Base-by-base conservation (phyloP, 2,888 invertebrate species). In the Lissonota sp. region DNA sequence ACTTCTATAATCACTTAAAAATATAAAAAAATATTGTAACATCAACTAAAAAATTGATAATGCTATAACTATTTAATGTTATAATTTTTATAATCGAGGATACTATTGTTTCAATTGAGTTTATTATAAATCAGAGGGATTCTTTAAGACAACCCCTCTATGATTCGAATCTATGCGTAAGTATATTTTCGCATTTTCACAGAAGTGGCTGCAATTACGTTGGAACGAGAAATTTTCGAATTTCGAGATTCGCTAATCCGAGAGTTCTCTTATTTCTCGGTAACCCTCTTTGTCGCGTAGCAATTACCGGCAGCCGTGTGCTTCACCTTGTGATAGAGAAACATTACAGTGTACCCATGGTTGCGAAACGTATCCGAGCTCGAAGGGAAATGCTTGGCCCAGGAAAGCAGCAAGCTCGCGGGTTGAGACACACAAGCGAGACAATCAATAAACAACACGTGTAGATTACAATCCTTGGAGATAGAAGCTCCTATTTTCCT, bases 371-470 rank as follows among this genome's bases (percentile, higher is more conserved):
- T 46, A 78, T 40, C 57, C 58, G 72, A 63, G 67, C 53, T 63
- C 57, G 64, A 67, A 42, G 51, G 42, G 14, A 44, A 16, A 67
- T 40, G 71, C 46, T 69, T 46, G 73, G 73, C 78, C 71, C 26
- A 26, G 26, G 26, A 26, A 57, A 70, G 58, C 58, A 77, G 69
- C 74, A 78, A 78, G 70, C 76, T 77, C 77, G 77, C 84, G 51
- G 6, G 26, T 84, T 84, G 88, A 88, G 91, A 90, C 89, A 90
- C 90, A 90, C 26, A 26, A 26, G 87, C 90, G 87, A 88, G 88
- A 89, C 90, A 91, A 91, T 91, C 91, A 89, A 91, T 91, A 91
- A 90, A 91, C 91, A 91, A 90, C 91, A 91, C 91, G 91, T 90
- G 91, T 89, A 91, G 91, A 91, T 91, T 90, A 91, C 91, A 90